Evolutionary conservation across 2,888 invertebrate species (phyloP), one percentile per base, ranked within the genome.

Genomic region (Zygogramma bicolorata): DNA sequence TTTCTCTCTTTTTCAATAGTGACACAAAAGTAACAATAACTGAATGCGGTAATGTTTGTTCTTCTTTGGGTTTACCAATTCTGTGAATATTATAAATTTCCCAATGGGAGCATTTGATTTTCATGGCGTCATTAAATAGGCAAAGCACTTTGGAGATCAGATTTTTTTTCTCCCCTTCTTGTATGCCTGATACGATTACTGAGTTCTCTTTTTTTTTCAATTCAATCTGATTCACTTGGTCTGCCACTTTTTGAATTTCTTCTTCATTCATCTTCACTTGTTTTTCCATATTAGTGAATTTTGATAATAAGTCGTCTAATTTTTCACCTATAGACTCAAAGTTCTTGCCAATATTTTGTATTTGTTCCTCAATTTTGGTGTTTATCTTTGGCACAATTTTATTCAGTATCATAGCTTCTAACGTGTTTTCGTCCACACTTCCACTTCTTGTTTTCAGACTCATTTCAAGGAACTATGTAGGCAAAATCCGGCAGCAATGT

Each of bases 121-220:
- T 42, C 62, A 62, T 62, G 15, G 42, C 62, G 15, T 62, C 62
- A 42, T 42, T 42, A 27, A 62, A 62, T 25, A 63, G 27, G 49
- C 49, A 29, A 7, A 63, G 29, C 27, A 63, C 63, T 63, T 49
- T 63, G 7, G 63, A 63, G 27, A 49, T 13, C 8, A 46, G 29
- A 49, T 63, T 49, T 5, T 63, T 49, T 22, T 31, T 63, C 15
- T 25, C n/a, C 27, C n/a, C n/a, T n/a, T n/a, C n/a, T n/a, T n/a
- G n/a, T n/a, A n/a, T n/a, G n/a, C n/a, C n/a, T n/a, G n/a, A n/a
- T n/a, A n/a, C n/a, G n/a, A n/a, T n/a, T n/a, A n/a, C n/a, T n/a
- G n/a, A n/a, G n/a, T n/a, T n/a, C 42, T 63, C 49, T 46, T 63
- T 49, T 63, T 63, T 1, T 18, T n/a, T n/a, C n/a, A 20, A 42